Conservation (phyloP, 2,888 invertebrate genomes). For the Rapana venosa region DNA sequence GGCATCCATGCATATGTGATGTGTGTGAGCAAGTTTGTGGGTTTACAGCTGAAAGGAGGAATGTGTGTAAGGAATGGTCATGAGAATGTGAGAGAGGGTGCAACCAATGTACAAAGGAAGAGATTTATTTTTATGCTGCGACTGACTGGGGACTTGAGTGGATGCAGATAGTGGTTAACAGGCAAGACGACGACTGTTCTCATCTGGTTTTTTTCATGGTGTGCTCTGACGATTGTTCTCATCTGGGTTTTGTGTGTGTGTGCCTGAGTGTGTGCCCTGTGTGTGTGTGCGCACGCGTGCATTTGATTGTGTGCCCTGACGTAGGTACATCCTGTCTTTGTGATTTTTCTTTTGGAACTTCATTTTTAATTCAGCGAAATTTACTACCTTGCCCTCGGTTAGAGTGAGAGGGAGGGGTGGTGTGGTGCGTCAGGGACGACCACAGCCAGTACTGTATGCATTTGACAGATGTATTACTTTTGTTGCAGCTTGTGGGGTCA, state of each 20-base stretch:
- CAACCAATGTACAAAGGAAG: neutral
- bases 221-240: no score
- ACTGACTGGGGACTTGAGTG: neutral
- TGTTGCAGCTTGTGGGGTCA: neutral
- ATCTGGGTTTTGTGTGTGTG: no score
- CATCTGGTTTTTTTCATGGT: slow-evolving; percentile 2
- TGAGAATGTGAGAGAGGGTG: neutral
- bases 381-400: neutral
- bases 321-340: neutral
- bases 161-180: neutral
- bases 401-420: neutral
- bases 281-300: no score
- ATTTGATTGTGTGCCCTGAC: neutral
- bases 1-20: neutral
- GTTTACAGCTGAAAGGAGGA: neutral
- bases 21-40: neutral
- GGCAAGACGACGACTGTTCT: neutral
- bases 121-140: slow-evolving; percentile 17
- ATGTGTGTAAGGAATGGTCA: neutral
- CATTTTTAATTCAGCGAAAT: neutral
- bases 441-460: slow-evolving; percentile 33
- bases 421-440: slow-evolving; percentile 10
- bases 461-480: slow-evolving; percentile 23
- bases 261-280: no score
- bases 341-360: neutral